phyloP scores from a whole-genome alignment of 2,113 vertebrate species.

The Lepisosteus oculatus region DNA sequence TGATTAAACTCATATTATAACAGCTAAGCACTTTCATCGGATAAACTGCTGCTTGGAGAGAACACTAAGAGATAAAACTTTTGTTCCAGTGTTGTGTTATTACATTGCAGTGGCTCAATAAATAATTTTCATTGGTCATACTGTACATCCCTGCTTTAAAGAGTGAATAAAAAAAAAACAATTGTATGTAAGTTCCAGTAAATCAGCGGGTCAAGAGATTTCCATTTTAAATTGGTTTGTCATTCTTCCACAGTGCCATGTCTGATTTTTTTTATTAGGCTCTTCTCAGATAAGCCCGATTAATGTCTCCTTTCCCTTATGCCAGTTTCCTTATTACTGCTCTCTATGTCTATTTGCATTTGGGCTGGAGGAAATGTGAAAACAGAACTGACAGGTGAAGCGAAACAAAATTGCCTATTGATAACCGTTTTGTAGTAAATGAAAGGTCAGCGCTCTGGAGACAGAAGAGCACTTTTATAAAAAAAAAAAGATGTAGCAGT shows the following conservation, averaged over 20 bases:
- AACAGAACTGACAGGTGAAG: background rate
- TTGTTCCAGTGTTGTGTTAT: background rate
- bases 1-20: background rate
- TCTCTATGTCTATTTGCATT: background rate
- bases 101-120: background rate
- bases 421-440: too few species aligned
- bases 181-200: too few species aligned
- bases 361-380: background rate
- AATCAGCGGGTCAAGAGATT: too few species aligned
- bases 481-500: too few species aligned
- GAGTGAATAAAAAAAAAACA: background rate
- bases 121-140: background rate
- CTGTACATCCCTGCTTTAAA: background rate
- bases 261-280: background rate
- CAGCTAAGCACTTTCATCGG: background rate
- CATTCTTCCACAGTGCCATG: background rate
- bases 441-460: too few species aligned
- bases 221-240: too few species aligned
- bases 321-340: constrained; percentile 1
- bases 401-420: too few species aligned
- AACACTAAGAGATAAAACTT: background rate
- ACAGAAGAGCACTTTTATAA: too few species aligned
- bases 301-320: background rate
- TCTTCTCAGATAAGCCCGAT: too few species aligned
- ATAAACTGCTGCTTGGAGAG: background rate